Percentiles rank a stretch among this genome's conserved stretches.
Conservation (phyloP, 2,113 vertebrate genomes). For the Actenoides lindsayi region DNA sequence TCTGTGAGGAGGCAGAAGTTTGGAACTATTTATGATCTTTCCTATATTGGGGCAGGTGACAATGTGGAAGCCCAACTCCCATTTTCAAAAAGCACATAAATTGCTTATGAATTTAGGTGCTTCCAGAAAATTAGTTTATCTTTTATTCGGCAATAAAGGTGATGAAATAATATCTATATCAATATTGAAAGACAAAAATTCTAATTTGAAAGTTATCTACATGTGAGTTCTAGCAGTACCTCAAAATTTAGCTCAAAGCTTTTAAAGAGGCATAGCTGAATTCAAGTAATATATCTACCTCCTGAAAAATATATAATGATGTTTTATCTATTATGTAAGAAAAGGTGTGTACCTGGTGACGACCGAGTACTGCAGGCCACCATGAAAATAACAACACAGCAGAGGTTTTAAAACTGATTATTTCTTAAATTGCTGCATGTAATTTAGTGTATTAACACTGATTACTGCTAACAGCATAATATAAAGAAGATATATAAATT, state of each 20-base stretch:
- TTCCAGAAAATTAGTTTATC: slow-evolving; percentile 11
- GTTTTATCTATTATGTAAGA: slow-evolving; percentile 25
- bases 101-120: not conserved
- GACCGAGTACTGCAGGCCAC: not conserved
- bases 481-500: not conserved
- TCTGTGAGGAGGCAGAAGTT: not conserved
- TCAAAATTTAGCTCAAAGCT: not conserved
- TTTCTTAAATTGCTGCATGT: not conserved
- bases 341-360: not conserved
- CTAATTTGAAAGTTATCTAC: not conserved
- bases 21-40: not conserved
- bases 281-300: slow-evolving; percentile 37
- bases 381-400: not conserved
- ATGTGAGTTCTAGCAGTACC: not conserved
- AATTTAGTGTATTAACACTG: not conserved
- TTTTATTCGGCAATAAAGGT: not conserved
- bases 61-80: not conserved
- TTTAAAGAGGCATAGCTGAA: not conserved
- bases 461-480: slow-evolving; percentile 23
- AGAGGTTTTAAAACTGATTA: not conserved
- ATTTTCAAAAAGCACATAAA: not conserved
- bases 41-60: not conserved
- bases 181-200: not conserved
- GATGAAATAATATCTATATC: slow-evolving; percentile 12
- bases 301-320: not conserved